These are phyloP conservation scores for Helostoma temminkii DNA, from an alignment of 2,797 vertebrate species.

Conservation along the genomic window DNA sequence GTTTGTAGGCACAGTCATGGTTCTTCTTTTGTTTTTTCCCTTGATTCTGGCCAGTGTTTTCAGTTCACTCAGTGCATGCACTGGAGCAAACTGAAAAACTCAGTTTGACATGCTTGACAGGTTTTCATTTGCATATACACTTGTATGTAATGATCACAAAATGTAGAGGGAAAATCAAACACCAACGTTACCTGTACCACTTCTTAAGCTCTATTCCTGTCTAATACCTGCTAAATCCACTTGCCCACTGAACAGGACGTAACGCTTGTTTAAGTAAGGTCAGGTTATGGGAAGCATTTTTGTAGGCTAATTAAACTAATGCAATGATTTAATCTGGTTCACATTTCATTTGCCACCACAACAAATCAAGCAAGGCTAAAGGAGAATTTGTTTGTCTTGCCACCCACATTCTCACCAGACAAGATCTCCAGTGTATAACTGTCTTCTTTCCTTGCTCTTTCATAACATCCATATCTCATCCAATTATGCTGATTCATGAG, in stretches of 20 bases:
- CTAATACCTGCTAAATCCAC: neutral
- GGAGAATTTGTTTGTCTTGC: conserved; percentile 19
- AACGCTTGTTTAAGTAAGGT: neutral
- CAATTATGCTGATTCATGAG: conserved; percentile 45
- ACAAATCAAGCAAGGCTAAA: conserved; percentile 14
- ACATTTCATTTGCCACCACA: conserved; percentile 26
- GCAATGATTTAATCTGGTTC: conserved; percentile 7
- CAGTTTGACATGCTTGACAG: neutral
- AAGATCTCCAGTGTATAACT: conserved; percentile 16
- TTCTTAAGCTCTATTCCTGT: neutral
- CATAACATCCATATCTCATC: conserved; percentile 37
- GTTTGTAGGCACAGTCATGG: neutral
- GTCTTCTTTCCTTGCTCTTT: conserved; percentile 13
- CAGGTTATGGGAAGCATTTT: neutral
- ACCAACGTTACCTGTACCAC: neutral
- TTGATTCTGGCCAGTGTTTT: neutral
- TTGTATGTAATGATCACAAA: neutral
- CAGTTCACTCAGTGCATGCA: neutral
- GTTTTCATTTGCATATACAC: neutral
- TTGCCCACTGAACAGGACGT: too few species aligned
- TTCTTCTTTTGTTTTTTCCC: neutral
- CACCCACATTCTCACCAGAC: conserved; percentile 25
- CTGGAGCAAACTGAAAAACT: neutral
- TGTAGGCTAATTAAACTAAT: neutral
- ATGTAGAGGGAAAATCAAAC: neutral